phyloP scores from a whole-genome alignment of 2,888 invertebrate species.

The Hipparchia sbordonii region DNA sequence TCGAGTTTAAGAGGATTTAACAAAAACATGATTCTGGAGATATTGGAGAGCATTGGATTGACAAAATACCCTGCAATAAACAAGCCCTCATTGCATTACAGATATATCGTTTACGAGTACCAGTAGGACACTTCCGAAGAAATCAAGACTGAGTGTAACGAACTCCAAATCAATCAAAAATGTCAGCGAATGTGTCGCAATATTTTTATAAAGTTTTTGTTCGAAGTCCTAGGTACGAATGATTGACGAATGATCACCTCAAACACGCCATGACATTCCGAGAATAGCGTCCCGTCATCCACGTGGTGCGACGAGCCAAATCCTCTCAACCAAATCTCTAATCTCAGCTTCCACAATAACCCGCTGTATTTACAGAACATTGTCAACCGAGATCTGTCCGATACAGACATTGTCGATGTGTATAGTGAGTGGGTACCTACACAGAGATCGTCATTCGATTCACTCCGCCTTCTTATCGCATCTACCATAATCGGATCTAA shows the following conservation, averaged over 20 bases:
- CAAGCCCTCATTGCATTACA: too few relatives aligned
- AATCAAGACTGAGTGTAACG: too few relatives aligned
- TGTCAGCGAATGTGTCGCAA: too few relatives aligned
- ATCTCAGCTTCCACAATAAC: constrained; percentile 61
- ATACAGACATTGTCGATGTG: constrained; percentile 68
- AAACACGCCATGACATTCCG: constrained; percentile 14
- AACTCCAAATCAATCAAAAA: too few relatives aligned
- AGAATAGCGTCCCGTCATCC: constrained; percentile 17
- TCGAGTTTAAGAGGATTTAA: too few relatives aligned
- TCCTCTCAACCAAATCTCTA: constrained; percentile 34
- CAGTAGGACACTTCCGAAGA: too few relatives aligned
- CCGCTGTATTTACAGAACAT: constrained; percentile 68
- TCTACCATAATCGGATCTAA: constrained; percentile 76
- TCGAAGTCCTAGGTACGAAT: background rate
- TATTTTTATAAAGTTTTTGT: background rate
- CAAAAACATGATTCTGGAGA: too few relatives aligned
- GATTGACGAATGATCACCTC: constrained; percentile 5
- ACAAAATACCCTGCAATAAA: too few relatives aligned
- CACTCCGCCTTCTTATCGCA: constrained; percentile 70
- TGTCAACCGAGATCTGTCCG: constrained; percentile 61
- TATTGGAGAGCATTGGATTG: too few relatives aligned
- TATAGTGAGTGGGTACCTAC: background rate
- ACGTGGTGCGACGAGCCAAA: constrained; percentile 11
- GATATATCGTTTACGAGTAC: too few relatives aligned
- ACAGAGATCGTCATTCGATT: constrained; percentile 5